These are phyloP conservation scores for Orius insidiosus DNA, from an alignment of 1,140 invertebrate genomes.

Conservation along the genomic window DNA sequence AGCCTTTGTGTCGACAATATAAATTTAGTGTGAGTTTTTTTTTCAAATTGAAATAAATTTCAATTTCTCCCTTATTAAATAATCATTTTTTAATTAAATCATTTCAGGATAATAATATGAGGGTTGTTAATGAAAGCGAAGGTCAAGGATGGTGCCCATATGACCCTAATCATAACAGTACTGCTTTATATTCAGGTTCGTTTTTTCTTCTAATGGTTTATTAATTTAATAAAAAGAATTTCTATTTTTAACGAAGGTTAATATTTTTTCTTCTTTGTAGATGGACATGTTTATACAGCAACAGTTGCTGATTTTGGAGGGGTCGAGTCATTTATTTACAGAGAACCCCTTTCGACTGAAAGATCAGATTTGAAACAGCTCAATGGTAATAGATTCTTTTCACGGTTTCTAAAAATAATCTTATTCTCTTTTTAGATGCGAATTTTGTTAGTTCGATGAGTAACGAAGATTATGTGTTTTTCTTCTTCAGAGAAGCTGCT, in stretches of 20 bases:
- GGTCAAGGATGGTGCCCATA: slow-evolving; percentile 79
- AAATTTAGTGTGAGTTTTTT: slow-evolving; percentile 31
- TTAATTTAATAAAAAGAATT: not conserved
- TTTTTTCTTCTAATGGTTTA: too few relatives aligned
- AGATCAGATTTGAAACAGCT: slow-evolving; percentile 57
- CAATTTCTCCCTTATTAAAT: too few relatives aligned
- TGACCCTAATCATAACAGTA: slow-evolving; percentile 85
- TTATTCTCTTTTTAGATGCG: slow-evolving; percentile 40
- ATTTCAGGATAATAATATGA: slow-evolving; percentile 8
- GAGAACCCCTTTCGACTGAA: slow-evolving; percentile 71
- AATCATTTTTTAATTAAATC: slow-evolving; percentile 7
- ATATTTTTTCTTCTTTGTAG: slow-evolving; percentile 34
- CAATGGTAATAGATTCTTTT: slow-evolving; percentile 39
- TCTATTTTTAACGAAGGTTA: not conserved
- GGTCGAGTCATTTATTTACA: slow-evolving; percentile 80
- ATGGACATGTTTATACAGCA: slow-evolving; percentile 76
- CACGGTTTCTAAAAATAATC: not conserved
- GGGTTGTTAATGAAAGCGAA: slow-evolving; percentile 43
- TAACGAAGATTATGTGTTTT: slow-evolving; percentile 85
- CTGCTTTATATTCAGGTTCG: slow-evolving; percentile 49
- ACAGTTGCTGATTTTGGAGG: slow-evolving; percentile 91
- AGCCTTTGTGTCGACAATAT: slow-evolving; percentile 77
- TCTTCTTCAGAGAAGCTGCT: slow-evolving; percentile 91
- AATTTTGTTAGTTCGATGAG: slow-evolving; percentile 88
- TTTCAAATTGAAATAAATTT: not conserved